These are phyloP conservation scores for Lasiurus borealis DNA, from an alignment of 2,113 vertebrate species.

Conservation along the genomic window DNA sequence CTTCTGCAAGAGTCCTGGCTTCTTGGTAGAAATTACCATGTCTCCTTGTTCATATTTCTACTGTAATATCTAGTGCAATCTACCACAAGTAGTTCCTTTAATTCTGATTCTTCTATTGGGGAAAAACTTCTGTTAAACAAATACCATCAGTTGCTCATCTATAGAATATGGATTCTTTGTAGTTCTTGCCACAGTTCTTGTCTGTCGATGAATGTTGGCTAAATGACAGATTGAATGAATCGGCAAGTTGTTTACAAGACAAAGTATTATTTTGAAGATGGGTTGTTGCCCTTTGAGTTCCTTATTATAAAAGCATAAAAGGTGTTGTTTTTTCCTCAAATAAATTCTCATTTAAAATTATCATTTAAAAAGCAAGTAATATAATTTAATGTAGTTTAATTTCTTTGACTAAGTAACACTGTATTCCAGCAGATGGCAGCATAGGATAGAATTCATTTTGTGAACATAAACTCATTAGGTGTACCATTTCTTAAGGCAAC, in stretches of 20 bases:
- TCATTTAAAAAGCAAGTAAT: neutral
- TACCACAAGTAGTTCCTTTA: neutral
- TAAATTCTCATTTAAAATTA: neutral
- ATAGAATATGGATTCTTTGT: neutral
- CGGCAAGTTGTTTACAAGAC: neutral
- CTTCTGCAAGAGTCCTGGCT: neutral
- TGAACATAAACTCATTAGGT: neutral
- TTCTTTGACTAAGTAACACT: neutral
- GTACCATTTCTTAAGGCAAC: neutral
- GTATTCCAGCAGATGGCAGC: conserved; percentile 86
- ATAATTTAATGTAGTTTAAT: neutral
- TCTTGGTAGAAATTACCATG: neutral
- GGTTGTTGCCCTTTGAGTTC: neutral
- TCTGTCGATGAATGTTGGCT: neutral
- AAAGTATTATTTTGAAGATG: neutral
- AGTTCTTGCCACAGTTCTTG: neutral
- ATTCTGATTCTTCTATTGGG: neutral
- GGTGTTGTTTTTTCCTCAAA: neutral
- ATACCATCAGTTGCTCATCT: neutral
- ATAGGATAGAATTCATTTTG: conserved; percentile 51
- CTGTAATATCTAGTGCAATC: neutral
- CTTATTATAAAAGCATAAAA: neutral
- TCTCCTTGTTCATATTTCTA: neutral
- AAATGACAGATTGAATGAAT: neutral
- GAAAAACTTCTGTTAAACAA: neutral